phyloP scores from a whole-genome alignment of 2,797 vertebrate species.

The Sternarchorhynchus goeldii region DNA sequence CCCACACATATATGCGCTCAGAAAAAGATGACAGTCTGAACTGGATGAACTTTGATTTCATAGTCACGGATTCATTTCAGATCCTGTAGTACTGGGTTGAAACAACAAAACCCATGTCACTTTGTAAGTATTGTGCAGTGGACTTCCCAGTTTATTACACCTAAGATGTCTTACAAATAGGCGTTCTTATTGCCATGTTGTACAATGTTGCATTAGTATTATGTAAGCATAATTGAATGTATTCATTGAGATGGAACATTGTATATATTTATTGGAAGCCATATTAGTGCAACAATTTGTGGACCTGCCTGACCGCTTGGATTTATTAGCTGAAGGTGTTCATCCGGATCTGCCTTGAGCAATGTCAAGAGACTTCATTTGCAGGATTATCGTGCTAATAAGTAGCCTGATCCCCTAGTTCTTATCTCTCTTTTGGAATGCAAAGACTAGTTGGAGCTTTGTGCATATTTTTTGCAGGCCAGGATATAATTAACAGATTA shows the following conservation, averaged over 20 bases:
- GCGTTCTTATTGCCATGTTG: neutral
- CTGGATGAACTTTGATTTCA: no score
- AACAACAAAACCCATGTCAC: neutral
- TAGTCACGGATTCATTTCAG: no score
- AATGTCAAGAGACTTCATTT: slow-evolving; percentile 64
- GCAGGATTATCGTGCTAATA: slow-evolving; percentile 70
- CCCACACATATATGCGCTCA: no score
- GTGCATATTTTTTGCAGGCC: slow-evolving; percentile 60
- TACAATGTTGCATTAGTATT: slow-evolving; percentile 18
- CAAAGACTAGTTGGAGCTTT: slow-evolving; percentile 57
- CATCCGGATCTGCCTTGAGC: slow-evolving; percentile 55
- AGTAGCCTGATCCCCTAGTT: slow-evolving; percentile 64
- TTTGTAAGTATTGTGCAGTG: neutral
- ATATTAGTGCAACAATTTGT: slow-evolving; percentile 31
- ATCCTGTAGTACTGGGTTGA: neutral
- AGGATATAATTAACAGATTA: slow-evolving; percentile 65
- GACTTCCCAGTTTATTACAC: neutral
- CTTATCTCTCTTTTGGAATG: slow-evolving; percentile 61
- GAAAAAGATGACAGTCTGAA: no score
- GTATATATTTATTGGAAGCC: slow-evolving; percentile 39
- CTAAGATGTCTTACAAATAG: neutral
- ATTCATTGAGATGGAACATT: slow-evolving; percentile 24
- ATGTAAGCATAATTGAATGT: slow-evolving; percentile 9
- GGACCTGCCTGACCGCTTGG: slow-evolving; percentile 34
- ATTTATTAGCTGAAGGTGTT: slow-evolving; percentile 60